Evolutionary conservation across 2,888 invertebrate genomes (phyloP).

Genomic region (Aproaerema taeniolella): DNA sequence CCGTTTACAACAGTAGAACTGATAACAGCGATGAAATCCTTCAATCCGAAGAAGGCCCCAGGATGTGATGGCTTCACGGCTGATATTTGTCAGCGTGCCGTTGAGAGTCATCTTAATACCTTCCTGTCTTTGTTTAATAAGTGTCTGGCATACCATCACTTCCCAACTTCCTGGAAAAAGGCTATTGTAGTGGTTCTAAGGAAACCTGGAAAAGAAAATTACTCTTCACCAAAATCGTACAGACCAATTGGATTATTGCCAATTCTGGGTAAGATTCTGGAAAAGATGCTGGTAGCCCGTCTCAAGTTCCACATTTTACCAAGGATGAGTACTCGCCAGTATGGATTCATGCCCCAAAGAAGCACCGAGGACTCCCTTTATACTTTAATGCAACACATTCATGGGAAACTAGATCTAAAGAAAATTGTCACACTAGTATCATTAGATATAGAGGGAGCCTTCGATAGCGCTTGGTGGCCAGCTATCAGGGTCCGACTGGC

Average conservation of each 20-base stretch:
- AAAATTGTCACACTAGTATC: not conserved
- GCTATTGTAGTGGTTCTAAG: constrained; percentile 19
- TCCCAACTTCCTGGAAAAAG: constrained; percentile 21
- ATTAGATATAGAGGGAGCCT: constrained; percentile 1
- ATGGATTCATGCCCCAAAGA: constrained; percentile 5
- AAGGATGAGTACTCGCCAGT: not conserved
- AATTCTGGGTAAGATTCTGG: too few species aligned
- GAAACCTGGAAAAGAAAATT: constrained; percentile 21
- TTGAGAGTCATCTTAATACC: constrained; percentile 4
- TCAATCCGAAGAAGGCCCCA: constrained; percentile 24
- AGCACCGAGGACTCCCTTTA: constrained; percentile 6
- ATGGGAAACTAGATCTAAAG: not conserved
- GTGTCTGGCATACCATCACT: constrained; percentile 18
- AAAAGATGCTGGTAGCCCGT: constrained; percentile 11
- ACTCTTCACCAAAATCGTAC: constrained; percentile 21
- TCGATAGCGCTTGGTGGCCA: not conserved
- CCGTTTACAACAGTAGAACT: constrained; percentile 18
- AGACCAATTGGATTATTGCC: constrained; percentile 23
- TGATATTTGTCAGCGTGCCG: constrained; percentile 22
- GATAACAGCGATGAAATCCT: constrained; percentile 2
- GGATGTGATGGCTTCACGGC: constrained; percentile 23
- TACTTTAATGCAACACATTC: not conserved
- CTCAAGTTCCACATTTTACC: not conserved
- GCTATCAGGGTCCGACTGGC: constrained; percentile 1
- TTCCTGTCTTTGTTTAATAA: constrained; percentile 20